These are phyloP conservation scores for Lophochroa leadbeateri DNA, from an alignment of 2,113 vertebrate genomes.

Conservation along the genomic window DNA sequence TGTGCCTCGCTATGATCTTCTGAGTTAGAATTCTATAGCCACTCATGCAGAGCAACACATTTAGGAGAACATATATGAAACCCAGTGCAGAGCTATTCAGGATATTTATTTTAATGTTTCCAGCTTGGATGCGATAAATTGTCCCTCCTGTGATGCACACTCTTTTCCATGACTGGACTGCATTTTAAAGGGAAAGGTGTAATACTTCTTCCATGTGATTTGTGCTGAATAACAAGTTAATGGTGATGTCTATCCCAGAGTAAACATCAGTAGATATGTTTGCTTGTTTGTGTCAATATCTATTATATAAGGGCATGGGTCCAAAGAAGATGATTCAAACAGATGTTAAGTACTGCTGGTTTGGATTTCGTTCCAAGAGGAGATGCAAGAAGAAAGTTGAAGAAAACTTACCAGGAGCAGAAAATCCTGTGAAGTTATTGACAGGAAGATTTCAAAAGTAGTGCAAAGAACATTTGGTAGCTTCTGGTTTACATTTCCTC, in stretches of 20 bases:
- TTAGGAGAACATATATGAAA: background rate
- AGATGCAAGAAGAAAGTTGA: background rate
- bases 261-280: background rate
- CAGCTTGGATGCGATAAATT: background rate
- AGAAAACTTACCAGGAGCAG: background rate
- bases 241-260: background rate
- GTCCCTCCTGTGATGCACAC: background rate
- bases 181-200: background rate
- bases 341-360: background rate
- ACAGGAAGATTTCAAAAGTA: background rate
- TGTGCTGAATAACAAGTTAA: background rate
- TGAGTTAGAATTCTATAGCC: background rate
- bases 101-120: background rate
- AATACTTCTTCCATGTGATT: background rate
- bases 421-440: background rate
- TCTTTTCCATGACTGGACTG: background rate
- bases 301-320: background rate
- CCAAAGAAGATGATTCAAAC: background rate
- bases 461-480: background rate
- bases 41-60: background rate
- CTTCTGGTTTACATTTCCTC: conserved; percentile 1
- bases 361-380: background rate
- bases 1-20: background rate
- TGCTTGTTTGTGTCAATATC: background rate
- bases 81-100: background rate